Conservation (phyloP, 2,888 invertebrate species). For the Eilema caniola region DNA sequence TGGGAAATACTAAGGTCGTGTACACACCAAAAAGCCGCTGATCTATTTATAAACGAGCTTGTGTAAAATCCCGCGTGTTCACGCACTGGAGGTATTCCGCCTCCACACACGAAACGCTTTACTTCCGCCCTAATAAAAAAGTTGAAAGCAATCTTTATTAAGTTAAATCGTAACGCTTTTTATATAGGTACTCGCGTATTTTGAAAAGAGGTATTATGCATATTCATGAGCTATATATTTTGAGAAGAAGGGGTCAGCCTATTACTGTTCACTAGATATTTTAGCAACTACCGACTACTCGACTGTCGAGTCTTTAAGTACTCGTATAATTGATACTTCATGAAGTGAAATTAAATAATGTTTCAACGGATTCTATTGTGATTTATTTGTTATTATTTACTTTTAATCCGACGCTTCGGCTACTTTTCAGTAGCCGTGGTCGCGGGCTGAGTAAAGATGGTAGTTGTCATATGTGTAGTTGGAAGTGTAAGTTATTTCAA, state of each 20-base stretch:
- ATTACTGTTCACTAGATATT: too few relatives aligned
- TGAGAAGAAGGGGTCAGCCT: not conserved
- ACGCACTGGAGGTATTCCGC: not conserved
- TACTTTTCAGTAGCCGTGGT: too few relatives aligned
- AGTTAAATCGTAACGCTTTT: not conserved
- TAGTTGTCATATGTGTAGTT: too few relatives aligned
- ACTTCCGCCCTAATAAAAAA: slow-evolving; percentile 1
- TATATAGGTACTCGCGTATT: not conserved
- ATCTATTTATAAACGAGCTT: not conserved
- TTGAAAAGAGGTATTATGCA: not conserved
- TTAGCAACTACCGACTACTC: too few relatives aligned
- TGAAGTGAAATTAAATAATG: too few relatives aligned
- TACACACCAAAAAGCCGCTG: not conserved
- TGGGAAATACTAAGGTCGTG: not conserved
- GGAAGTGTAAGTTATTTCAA: too few relatives aligned
- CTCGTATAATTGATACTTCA: too few relatives aligned
- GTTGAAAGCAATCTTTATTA: not conserved
- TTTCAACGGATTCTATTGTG: too few relatives aligned
- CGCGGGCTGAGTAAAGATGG: too few relatives aligned
- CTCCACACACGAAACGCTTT: not conserved
- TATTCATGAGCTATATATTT: not conserved
- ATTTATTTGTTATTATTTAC: too few relatives aligned
- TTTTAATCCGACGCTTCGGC: too few relatives aligned
- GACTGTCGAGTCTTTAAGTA: too few relatives aligned
- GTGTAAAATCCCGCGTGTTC: not conserved